phyloP scores from a whole-genome alignment of 2,888 invertebrate species.

The Tiliacea citrago region DNA sequence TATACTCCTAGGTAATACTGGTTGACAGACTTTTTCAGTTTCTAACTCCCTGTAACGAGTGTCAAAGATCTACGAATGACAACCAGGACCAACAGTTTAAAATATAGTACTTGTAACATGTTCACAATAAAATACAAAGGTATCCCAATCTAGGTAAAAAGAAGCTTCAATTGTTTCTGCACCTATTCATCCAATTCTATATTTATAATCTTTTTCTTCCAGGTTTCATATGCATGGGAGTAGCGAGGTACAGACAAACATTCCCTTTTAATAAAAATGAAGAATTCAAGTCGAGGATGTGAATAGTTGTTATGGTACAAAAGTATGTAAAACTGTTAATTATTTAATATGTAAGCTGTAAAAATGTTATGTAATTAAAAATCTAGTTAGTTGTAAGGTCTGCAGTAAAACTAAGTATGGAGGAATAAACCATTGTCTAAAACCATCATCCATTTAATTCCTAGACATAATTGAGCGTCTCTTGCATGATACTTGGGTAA shows the following conservation, averaged over 20 bases:
- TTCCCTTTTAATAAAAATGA: conserved; percentile 87
- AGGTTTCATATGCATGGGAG: conserved; percentile 91
- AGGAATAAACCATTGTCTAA: conserved; percentile 13
- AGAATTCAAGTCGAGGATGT: conserved; percentile 59
- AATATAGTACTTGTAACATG: no score
- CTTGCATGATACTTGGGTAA: neutral
- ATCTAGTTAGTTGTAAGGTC: conserved; percentile 15
- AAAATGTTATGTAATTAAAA: conserved; percentile 38
- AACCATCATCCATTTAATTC: neutral
- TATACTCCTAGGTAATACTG: no score
- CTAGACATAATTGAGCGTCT: neutral
- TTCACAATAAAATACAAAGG: no score
- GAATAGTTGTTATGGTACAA: conserved; percentile 6
- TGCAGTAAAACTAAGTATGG: conserved; percentile 22
- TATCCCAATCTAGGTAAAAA: neutral
- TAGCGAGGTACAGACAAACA: conserved; percentile 88
- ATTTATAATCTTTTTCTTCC: conserved; percentile 73
- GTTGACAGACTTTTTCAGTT: no score
- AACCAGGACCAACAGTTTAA: no score
- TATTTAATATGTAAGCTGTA: conserved; percentile 36
- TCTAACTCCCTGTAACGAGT: no score
- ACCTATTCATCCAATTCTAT: neutral
- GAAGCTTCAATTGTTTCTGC: neutral
- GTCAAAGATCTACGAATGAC: no score
- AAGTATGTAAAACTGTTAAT: conserved; percentile 20